Conservation (phyloP, 2,113 vertebrate species). For the Corapipo altera region DNA sequence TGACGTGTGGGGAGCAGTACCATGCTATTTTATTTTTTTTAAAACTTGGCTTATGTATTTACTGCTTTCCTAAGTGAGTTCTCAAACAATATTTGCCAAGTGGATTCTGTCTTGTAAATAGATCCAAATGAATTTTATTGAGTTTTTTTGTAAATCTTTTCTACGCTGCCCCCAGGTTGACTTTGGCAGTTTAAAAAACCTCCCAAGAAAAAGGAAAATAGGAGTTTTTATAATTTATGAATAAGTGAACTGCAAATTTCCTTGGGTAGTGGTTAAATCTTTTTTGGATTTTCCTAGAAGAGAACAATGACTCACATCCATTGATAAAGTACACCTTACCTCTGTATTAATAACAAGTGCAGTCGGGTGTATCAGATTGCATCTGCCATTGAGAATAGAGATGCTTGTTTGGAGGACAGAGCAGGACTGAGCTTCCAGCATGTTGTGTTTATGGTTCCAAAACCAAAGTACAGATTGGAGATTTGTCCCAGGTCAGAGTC, state of each 20-base stretch:
- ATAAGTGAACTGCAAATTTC: conserved; percentile 61
- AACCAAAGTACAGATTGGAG: conserved; percentile 56
- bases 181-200: neutral
- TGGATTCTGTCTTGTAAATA: neutral
- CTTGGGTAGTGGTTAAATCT: conserved; percentile 35
- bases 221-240: neutral
- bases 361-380: conserved; percentile 69
- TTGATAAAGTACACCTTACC: conserved; percentile 57
- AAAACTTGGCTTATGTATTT: neutral
- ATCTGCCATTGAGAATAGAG: conserved; percentile 61
- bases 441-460: conserved; percentile 61
- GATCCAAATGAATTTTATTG: neutral
- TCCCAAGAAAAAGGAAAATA: neutral
- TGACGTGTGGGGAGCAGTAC: neutral
- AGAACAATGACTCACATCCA: conserved; percentile 52
- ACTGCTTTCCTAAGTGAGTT: neutral
- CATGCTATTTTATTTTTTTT: neutral
- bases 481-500: conserved; percentile 60
- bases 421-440: conserved; percentile 51
- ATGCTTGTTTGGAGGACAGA: conserved; percentile 43
- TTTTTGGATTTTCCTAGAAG: conserved; percentile 53
- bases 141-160: neutral
- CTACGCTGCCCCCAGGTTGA: neutral
- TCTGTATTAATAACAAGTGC: conserved; percentile 62
- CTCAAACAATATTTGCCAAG: neutral